These are phyloP conservation scores for Diphyllodes magnificus DNA, from an alignment of 2,113 vertebrate species.

Conservation along the genomic window DNA sequence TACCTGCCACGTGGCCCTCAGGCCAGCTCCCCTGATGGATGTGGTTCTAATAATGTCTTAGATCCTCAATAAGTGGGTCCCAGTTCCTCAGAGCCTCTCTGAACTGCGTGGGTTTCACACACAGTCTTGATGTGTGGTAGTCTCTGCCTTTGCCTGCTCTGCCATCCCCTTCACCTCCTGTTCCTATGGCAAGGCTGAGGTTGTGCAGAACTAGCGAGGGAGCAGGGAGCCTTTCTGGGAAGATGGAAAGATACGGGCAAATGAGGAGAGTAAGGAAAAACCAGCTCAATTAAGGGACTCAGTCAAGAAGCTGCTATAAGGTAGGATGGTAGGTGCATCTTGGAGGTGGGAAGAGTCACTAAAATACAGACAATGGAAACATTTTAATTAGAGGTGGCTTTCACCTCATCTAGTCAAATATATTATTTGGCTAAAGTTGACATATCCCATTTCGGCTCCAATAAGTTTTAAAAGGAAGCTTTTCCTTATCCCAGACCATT, in stretches of 20 bases:
- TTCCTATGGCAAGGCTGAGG: not conserved
- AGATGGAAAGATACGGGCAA: not conserved
- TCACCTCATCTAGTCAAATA: not conserved
- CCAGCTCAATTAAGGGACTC: not conserved
- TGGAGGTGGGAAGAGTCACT: not conserved
- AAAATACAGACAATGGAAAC: not conserved
- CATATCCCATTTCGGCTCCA: not conserved
- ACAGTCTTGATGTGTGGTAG: accelerated
- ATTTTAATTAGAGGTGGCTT: not conserved
- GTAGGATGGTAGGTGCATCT: not conserved
- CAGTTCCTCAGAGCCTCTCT: not conserved
- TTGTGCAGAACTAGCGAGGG: not conserved
- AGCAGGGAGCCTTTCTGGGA: not conserved
- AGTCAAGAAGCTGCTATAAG: not conserved
- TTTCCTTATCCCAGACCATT: not conserved
- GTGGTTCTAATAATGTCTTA: not conserved
- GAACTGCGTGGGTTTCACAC: not conserved
- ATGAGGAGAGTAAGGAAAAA: not conserved
- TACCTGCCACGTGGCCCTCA: accelerated
- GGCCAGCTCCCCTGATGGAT: not conserved
- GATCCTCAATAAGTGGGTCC: not conserved
- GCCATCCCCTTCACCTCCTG: not conserved
- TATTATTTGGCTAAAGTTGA: not conserved
- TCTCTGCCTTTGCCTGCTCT: not conserved
- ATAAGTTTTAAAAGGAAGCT: not conserved